Conservation (phyloP, 2,888 invertebrate species). For the Cyrtodaria siliqua region DNA sequence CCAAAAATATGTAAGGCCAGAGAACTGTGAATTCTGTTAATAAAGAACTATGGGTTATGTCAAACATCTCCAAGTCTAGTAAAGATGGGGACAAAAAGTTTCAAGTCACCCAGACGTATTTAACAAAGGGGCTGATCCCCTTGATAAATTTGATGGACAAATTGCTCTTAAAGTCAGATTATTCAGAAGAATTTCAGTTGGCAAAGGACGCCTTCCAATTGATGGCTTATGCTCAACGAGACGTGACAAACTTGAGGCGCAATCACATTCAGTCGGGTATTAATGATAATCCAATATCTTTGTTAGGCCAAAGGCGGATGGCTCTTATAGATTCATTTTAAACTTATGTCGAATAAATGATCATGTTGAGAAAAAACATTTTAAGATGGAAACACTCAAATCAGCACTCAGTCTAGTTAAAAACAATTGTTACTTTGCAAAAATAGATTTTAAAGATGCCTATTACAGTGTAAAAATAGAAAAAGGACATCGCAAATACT, state of each 20-base stretch:
- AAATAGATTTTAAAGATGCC: conserved; percentile 50
- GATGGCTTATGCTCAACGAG: conserved; percentile 3
- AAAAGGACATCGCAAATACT: conserved; percentile 28
- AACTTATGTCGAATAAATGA: conserved; percentile 43
- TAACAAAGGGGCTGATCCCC: conserved; percentile 1
- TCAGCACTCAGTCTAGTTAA: conserved; percentile 30
- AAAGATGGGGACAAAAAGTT: conserved; percentile 7
- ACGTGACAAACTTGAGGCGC: background rate
- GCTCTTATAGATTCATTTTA: conserved; percentile 34
- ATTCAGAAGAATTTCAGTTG: background rate
- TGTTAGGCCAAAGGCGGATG: conserved; percentile 12
- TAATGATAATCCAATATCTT: conserved; percentile 22
- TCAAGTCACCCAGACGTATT: background rate
- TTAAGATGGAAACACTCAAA: conserved; percentile 57
- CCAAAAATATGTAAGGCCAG: background rate
- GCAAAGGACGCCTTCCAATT: conserved; percentile 11
- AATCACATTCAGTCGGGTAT: background rate
- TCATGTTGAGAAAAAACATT: conserved; percentile 44
- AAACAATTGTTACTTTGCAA: conserved; percentile 37
- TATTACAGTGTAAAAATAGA: conserved; percentile 28
- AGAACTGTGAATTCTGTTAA: conserved; percentile 11
- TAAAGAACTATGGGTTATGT: background rate
- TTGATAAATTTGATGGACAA: conserved; percentile 3
- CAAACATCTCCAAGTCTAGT: background rate
- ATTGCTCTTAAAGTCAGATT: conserved; percentile 1